Evolutionary conservation across 2,113 vertebrate species (phyloP).

Genomic region (Dryoscopus gambensis): DNA sequence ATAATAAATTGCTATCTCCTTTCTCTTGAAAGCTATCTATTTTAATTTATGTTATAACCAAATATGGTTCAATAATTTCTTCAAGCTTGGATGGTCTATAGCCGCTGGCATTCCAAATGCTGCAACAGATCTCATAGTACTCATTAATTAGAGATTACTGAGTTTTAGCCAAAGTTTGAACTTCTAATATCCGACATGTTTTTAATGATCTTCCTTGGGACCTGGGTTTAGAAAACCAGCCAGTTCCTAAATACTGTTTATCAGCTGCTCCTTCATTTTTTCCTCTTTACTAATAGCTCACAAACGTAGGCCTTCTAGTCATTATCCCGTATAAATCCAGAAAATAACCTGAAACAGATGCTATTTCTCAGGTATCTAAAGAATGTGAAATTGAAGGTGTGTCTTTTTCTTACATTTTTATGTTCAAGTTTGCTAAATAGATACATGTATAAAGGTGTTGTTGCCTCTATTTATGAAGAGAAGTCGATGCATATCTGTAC

Average conservation of each 20-base stretch:
- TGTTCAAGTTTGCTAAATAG: neutral
- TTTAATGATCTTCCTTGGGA: neutral
- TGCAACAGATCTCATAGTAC: neutral
- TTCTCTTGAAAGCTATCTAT: neutral
- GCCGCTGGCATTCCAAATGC: neutral
- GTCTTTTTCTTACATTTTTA: neutral
- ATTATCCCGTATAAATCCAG: neutral
- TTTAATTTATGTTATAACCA: neutral
- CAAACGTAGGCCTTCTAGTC: neutral
- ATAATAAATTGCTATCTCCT: neutral
- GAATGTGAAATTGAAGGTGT: neutral
- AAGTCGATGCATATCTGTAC: neutral
- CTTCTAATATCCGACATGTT: neutral
- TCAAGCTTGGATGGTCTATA: neutral
- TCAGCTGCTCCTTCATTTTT: neutral
- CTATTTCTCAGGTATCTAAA: neutral
- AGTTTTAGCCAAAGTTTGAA: neutral
- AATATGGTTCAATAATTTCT: neutral
- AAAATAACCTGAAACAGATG: neutral
- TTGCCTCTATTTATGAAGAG: neutral
- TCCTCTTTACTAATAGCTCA: neutral
- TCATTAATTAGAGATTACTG: neutral
- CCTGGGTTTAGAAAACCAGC: neutral
- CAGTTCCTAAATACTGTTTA: neutral
- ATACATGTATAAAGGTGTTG: neutral